Evolutionary conservation across 1,140 invertebrate genomes (phyloP).

Genomic region (Heliconius melpomene): DNA sequence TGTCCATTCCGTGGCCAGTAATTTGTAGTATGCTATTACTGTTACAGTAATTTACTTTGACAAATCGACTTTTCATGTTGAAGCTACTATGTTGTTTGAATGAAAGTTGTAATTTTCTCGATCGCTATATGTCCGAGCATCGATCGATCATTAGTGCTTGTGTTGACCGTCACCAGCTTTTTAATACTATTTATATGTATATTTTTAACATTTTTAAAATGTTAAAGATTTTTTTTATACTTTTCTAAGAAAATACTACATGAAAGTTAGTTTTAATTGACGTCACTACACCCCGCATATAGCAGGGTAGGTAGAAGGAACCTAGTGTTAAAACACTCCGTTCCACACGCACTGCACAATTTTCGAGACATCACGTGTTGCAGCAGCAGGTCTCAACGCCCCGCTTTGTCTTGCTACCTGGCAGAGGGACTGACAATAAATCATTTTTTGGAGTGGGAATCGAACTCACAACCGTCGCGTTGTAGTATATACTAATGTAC

Average conservation of each 20-base stretch:
- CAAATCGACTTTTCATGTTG: not conserved
- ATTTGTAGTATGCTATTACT: not conserved
- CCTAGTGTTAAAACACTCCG: no score
- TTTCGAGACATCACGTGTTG: no score
- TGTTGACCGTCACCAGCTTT: not conserved
- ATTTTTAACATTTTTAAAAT: not conserved
- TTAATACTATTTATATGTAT: not conserved
- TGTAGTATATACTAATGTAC: no score
- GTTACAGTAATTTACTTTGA: constrained; percentile 8
- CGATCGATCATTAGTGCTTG: not conserved
- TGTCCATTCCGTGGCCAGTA: not conserved
- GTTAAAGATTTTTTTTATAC: not conserved
- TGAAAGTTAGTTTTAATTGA: not conserved
- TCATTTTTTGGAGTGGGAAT: no score
- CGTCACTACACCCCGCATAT: no score
- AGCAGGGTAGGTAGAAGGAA: no score
- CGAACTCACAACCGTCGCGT: no score
- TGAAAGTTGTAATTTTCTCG: constrained; percentile 3
- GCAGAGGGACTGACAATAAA: no score
- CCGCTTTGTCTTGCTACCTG: no score
- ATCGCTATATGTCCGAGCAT: not conserved
- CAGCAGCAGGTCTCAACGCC: no score
- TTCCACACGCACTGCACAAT: no score
- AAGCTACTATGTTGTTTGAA: not conserved
- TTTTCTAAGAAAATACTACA: not conserved